Base-by-base conservation (phyloP, 2,113 vertebrate species). In the Pithys albifrons region DNA sequence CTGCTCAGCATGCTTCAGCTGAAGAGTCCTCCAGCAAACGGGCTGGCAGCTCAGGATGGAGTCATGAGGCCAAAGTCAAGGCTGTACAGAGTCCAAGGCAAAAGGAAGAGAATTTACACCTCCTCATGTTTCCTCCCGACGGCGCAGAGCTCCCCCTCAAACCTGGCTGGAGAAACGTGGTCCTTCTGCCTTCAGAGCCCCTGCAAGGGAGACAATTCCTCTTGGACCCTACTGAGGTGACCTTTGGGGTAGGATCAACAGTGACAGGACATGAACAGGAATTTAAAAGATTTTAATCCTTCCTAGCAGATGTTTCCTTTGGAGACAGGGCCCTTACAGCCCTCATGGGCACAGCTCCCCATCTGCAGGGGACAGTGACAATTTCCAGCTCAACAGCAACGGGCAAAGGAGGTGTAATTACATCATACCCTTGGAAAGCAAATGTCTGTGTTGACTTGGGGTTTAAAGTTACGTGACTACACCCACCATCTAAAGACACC, bases 51-150 rank as follows among this genome's bases (percentile, higher is more conserved):
- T 94, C 88, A 74, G 67, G 25, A 20, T 55, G 95, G 88, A 92
- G 75, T 35, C 84, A 33, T 19, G 75, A 89, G 81, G 46, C 86
- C 88, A 69, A 33, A 92, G 95, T 94, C 95, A 86, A 91, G 95
- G 92, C 94, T 95, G 93, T 95, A 93, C 92, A 94, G 92, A 86
- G 92, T 97, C 95, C 94, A 66, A 88, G 93, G 89, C 86, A 89
- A 90, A 73, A 10, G 79, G 95, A 87, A 91, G 96, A 62, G 91
- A 66, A 86, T 97, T 94, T 89, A 96, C 94, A 95, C 84, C 65
- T 89, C 80, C 94, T 89, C n/a, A 1, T 12, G 52, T 66, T 24
- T 97, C 69, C 67, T 96, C 85, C 85, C 1, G 46, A 37, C 2
- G 72, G 84, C 10, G 27, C 46, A 90, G 86, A 94, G 95, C 90